Evolutionary conservation across 2,113 vertebrate genomes (phyloP).

Genomic region (Leptocoma aspasia): DNA sequence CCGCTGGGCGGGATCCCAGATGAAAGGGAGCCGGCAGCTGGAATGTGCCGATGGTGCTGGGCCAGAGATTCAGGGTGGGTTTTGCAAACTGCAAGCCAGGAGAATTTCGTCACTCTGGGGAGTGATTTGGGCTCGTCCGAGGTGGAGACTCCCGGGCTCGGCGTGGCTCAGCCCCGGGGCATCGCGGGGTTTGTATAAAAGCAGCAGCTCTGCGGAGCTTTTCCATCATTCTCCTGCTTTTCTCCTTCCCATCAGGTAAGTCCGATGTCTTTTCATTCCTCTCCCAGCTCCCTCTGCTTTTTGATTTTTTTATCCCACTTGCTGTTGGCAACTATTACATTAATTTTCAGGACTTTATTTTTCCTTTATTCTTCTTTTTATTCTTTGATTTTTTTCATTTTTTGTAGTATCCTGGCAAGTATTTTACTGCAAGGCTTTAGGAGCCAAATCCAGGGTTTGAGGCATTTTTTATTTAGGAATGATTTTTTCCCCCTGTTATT

Average conservation of each 20-base stretch:
- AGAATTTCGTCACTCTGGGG: conserved; percentile 12
- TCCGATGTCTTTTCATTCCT: rapidly evolving
- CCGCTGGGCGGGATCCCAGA: neutral
- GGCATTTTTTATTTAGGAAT: neutral
- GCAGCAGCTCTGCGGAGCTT: rapidly evolving
- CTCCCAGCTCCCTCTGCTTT: neutral
- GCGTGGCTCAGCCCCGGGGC: neutral
- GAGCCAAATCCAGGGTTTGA: neutral
- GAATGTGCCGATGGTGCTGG: conserved; percentile 31
- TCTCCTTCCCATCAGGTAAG: neutral
- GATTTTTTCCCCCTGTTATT: neutral
- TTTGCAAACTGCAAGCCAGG: neutral
- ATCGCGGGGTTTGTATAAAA: neutral
- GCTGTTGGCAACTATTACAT: rapidly evolving
- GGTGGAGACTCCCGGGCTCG: neutral
- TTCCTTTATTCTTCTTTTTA: too few species aligned
- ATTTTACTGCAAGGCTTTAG: neutral
- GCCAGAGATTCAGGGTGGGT: conserved; percentile 5
- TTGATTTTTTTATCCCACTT: neutral
- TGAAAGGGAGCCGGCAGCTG: conserved; percentile 8
- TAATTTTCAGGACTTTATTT: neutral
- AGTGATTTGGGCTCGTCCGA: neutral
- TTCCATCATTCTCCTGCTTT: neutral
- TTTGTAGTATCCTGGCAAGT: too few species aligned
- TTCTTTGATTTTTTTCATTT: neutral